These are phyloP conservation scores for Girardia tigrina DNA, from an alignment of 2,888 invertebrate genomes.

Conservation along the genomic window DNA sequence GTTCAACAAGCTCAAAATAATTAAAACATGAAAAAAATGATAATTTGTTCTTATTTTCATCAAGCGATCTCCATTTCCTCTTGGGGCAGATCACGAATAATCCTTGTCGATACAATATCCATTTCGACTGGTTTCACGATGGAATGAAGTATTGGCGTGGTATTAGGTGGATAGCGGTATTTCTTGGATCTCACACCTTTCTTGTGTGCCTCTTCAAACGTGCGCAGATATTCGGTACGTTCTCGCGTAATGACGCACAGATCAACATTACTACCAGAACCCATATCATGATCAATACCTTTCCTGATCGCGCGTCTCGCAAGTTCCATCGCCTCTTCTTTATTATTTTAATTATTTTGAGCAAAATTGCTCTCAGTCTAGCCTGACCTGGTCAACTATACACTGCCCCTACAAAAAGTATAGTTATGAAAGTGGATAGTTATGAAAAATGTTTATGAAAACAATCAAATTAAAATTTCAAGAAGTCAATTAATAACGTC, in stretches of 20 bases:
- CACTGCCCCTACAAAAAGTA: no score
- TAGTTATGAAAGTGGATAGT: no score
- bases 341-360: no score
- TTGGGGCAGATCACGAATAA: conserved; percentile 33
- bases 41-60: no score
- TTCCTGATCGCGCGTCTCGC: conserved; percentile 85
- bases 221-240: conserved; percentile 66
- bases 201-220: conserved; percentile 70
- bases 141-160: not conserved
- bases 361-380: no score
- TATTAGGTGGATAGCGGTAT: not conserved
- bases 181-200: conserved; percentile 57
- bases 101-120: conserved; percentile 34
- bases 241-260: conserved; percentile 75
- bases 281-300: conserved; percentile 93
- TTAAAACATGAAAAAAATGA: no score
- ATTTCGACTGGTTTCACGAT: conserved; percentile 29
- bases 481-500: no score
- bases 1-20: no score
- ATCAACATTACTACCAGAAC: conserved; percentile 86
- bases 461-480: no score
- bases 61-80: conserved; percentile 31
- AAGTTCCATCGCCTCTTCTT: conserved; percentile 73
- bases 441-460: no score
- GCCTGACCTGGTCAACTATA: no score